Evolutionary conservation across 1,140 invertebrate species (phyloP).

Genomic region (Gryon sp.): DNA sequence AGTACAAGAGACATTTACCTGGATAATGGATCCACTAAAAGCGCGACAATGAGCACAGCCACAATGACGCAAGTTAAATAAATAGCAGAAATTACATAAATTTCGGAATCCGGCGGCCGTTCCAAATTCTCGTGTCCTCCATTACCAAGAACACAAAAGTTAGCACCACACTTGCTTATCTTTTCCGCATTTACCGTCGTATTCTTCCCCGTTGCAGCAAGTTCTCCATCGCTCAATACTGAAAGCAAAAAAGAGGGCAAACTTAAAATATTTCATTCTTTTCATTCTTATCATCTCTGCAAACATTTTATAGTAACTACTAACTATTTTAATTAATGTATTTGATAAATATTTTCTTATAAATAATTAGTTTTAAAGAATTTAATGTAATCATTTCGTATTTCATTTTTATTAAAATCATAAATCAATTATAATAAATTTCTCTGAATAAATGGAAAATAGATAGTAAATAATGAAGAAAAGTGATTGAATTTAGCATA

Average conservation of each 20-base stretch:
- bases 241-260: constrained; percentile 65
- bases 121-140: constrained; percentile 85
- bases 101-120: constrained; percentile 89
- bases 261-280: background rate
- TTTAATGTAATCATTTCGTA: too few species aligned
- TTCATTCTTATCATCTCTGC: too few species aligned
- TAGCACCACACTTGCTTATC: constrained; percentile 87
- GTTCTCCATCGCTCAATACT: constrained; percentile 88
- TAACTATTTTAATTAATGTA: too few species aligned
- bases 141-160: constrained; percentile 87
- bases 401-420: too few species aligned
- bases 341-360: background rate
- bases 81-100: constrained; percentile 92
- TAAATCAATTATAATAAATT: too few species aligned
- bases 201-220: constrained; percentile 77
- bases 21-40: constrained; percentile 93
- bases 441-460: too few species aligned
- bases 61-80: constrained; percentile 92
- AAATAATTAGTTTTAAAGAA: too few species aligned
- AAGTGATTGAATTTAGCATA: too few species aligned
- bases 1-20: constrained; percentile 80
- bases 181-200: constrained; percentile 79
- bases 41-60: constrained; percentile 90
- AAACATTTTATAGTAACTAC: too few species aligned
- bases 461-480: too few species aligned